Evolutionary conservation across 37 sponge, comb jelly and placozoan species (phyloP), one percentile per base, ranked within the genome.

Genomic region (Amphimedon queenslandica): DNA sequence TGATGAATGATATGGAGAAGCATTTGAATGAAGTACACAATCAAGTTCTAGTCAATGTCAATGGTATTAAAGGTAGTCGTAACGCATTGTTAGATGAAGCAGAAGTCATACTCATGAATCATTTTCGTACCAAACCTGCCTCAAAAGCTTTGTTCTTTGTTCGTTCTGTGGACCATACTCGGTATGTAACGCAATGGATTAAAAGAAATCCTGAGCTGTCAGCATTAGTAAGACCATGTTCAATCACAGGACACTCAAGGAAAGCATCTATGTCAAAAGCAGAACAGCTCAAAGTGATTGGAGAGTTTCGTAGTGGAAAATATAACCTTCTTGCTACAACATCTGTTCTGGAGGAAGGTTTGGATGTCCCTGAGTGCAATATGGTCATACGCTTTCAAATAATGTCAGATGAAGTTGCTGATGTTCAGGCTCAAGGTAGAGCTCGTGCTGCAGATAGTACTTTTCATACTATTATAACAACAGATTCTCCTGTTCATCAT

Each of bases 311-410:
- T 10, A 21, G 27, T 0, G 82, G 76, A 1, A 57, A 64, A 0
- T 86, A 58, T 53, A 85, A 90, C 57, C 71, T 90, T 0, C 66
- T 90, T 20, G 76, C 80, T n/a, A 33, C 87, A 18, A 90, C 91
- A 0, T 79, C 91, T 24, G 85, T 90, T 1, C 74, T 82, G 34
- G 86, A 85, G 41, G 86, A 90, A 80, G 91, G 91, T 11, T 34
- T 90, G 18, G 91, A 90, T 67, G 66, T 84, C 28, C 82, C 86
- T 61, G 86, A 55, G 1, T 90, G 91, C 40, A 85, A 90, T 57
- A 37, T 85, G 31, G 82, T 90, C 40, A 81, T 90, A 0, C 75
- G 86, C 10, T 90, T 81, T 40, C 84, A 85, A 47, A 66, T 58
- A 18, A 63, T 90, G 6, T 69, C 86, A 27, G 75, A 81, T 73